phyloP scores from a whole-genome alignment of 2,888 invertebrate genomes.

The Spodoptera picta region DNA sequence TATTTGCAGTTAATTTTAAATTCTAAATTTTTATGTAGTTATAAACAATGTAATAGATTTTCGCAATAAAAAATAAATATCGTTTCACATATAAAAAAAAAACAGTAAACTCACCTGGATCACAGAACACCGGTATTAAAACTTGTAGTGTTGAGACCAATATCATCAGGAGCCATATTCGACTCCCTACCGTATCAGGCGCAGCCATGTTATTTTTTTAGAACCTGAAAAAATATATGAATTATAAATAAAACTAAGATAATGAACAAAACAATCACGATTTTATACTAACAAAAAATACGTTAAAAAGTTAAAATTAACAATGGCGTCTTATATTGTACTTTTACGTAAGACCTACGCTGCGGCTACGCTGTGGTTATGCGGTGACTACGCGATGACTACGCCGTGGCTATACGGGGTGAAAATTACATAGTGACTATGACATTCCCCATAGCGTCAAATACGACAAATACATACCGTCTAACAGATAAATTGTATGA shows the following conservation, averaged over 20 bases:
- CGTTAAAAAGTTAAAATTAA: too few relatives aligned
- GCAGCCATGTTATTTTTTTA: conserved; percentile 60
- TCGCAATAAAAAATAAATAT: too few relatives aligned
- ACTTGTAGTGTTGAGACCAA: conserved; percentile 54
- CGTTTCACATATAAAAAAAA: too few relatives aligned
- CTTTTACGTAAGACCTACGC: not conserved
- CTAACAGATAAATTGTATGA: conserved; percentile 1
- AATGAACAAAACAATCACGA: too few relatives aligned
- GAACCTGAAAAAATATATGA: conserved; percentile 63
- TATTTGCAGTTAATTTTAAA: too few relatives aligned
- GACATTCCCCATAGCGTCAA: not conserved
- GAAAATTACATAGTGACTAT: too few relatives aligned
- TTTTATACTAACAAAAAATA: too few relatives aligned
- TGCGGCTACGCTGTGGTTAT: not conserved
- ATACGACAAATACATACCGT: not conserved
- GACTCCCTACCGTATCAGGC: conserved; percentile 37
- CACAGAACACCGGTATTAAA: conserved; percentile 56
- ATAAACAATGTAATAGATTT: too few relatives aligned
- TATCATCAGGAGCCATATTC: conserved; percentile 44
- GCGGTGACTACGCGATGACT: not conserved
- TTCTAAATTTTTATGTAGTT: too few relatives aligned
- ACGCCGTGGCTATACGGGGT: not conserved
- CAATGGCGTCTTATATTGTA: not conserved
- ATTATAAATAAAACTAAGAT: too few relatives aligned
- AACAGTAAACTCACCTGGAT: conserved; percentile 65